These are phyloP conservation scores for Mungos mungo DNA, from an alignment of 2,113 vertebrate genomes.

Conservation along the genomic window DNA sequence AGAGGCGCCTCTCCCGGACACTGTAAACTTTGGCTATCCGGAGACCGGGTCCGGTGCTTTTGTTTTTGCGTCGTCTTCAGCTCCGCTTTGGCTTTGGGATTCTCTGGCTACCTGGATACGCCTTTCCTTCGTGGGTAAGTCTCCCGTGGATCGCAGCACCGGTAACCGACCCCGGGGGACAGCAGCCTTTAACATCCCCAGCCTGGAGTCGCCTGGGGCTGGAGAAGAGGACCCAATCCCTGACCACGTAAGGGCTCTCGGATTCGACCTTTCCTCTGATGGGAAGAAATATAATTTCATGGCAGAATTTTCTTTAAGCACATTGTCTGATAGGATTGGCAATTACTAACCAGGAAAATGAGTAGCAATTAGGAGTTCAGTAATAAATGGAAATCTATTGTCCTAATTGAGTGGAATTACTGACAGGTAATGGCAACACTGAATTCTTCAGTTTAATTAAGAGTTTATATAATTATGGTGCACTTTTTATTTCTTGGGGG, in stretches of 20 bases:
- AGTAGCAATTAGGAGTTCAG: constrained; percentile 82
- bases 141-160: background rate
- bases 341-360: constrained; percentile 76
- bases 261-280: background rate
- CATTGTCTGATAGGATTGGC: constrained; percentile 68
- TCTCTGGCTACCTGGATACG: background rate
- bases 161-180: background rate
- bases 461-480: constrained; percentile 78
- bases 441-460: constrained; percentile 84
- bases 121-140: background rate
- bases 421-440: constrained; percentile 75
- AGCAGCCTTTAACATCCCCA: background rate
- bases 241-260: background rate
- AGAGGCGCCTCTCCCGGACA: constrained; percentile 75
- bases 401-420: constrained; percentile 82
- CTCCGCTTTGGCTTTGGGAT: background rate
- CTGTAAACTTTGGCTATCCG: constrained; percentile 73
- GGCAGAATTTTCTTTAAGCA: constrained; percentile 65
- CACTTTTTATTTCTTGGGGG: constrained; percentile 76
- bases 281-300: constrained; percentile 16
- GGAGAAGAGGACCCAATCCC: background rate
- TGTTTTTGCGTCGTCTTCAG: background rate
- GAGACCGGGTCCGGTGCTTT: background rate
- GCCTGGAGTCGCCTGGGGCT: background rate
- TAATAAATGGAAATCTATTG: constrained; percentile 79